Base-by-base conservation (phyloP, 2,888 invertebrate species). In the Agrochola litura region DNA sequence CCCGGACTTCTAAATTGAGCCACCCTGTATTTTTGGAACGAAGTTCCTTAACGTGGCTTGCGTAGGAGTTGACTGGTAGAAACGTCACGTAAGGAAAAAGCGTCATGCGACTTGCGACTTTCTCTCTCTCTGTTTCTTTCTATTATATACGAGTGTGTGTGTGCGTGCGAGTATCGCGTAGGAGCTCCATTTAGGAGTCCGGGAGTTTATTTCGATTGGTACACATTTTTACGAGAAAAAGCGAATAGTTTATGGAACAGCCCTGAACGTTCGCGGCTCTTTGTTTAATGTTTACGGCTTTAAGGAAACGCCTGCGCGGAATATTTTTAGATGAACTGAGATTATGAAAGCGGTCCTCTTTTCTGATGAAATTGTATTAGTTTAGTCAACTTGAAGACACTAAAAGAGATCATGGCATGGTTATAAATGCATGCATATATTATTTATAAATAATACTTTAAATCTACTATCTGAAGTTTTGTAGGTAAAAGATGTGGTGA, bases 231-330 rank as follows among this genome's bases (percentile, higher is more conserved):
- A 25, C 14, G 6, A 58, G 25, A 58, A 58, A 14, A 58, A 25
- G 58, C 6, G 14, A 6, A 25, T 56, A 49, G 46, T 75, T 52
- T 61, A 65, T 71, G 66, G 58, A 37, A 37, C 73, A 78, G 37
- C 84, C 87, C 69, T 84, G 30, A 12, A 19, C 37, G 5, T 22
- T 30, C 49, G 52, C 76, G 73, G 73, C 76, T 72, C 76, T 81
- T 81, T 79, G 82, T 86, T 68, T 73, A 75, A 88, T 88, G 87
- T 87, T 86, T 81, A 86, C 79, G 82, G 43, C 81, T 86, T 83
- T 82, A 81, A 88, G 88, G 85, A 87, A 88, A 77, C 71, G 79
- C 83, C 84, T 84, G 87, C 58, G 46, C 43, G 8, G 87, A 87
- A 87, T 87, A 87, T 83, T 86, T 88, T 87, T 76, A 88, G 79